phyloP scores from a whole-genome alignment of 1,140 invertebrate genomes.

The Brachionus rotundiformis region DNA sequence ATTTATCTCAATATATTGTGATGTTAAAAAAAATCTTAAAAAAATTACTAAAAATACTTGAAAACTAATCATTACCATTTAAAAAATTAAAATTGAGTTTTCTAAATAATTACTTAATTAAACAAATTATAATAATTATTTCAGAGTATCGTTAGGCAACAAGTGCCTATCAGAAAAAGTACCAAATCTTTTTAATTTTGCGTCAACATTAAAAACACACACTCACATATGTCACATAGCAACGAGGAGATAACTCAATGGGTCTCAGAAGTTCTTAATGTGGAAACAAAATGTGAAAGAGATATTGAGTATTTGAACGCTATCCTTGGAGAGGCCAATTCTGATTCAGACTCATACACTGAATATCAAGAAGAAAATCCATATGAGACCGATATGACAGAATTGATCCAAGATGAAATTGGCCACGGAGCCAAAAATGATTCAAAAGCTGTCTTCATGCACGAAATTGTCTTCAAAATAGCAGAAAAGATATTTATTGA shows the following conservation, averaged over 20 bases:
- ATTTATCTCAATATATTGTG: no score
- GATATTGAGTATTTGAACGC: neutral
- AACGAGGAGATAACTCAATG: neutral
- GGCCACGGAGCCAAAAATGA: neutral
- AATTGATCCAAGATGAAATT: neutral
- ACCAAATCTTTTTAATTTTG: neutral
- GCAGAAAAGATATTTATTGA: constrained; percentile 32
- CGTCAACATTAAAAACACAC: neutral
- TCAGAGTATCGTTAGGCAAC: neutral
- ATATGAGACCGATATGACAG: neutral
- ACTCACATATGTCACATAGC: neutral
- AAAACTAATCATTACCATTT: no score
- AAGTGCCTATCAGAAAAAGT: neutral
- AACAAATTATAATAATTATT: constrained; percentile 2
- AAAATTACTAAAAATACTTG: no score
- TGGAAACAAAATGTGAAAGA: neutral
- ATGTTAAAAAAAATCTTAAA: no score
- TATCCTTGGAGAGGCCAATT: neutral
- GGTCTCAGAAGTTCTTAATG: neutral
- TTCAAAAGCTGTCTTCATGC: neutral
- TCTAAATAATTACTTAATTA: no score
- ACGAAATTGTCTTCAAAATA: constrained; percentile 44
- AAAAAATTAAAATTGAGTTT: no score
- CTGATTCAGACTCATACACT: neutral
- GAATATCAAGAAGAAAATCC: neutral